phyloP scores from a whole-genome alignment of 2,888 invertebrate species.

The Gymnocheta viridis region DNA sequence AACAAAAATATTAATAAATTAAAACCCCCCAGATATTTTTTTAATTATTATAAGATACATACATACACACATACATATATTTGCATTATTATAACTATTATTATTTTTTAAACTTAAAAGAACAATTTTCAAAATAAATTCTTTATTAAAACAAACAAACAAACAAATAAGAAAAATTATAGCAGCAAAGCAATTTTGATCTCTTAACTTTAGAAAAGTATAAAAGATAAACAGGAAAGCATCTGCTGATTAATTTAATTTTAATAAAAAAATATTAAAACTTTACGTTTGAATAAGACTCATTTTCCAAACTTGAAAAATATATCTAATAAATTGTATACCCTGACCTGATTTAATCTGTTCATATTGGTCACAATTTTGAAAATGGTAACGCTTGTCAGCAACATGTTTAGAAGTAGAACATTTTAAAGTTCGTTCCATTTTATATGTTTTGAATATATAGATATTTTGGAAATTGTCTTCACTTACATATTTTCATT shows the following conservation, averaged over 20 bases:
- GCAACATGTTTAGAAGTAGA: conserved; percentile 18
- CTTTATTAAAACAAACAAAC: conserved; percentile 41
- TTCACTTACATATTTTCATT: too few relatives aligned
- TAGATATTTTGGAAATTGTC: too few relatives aligned
- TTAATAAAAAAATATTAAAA: conserved; percentile 2
- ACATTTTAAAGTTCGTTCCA: not conserved
- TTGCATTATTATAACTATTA: conserved; percentile 58
- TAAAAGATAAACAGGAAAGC: not conserved
- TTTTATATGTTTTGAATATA: too few relatives aligned
- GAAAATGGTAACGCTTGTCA: not conserved
- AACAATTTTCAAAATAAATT: conserved; percentile 60
- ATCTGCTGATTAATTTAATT: not conserved
- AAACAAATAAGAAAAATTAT: conserved; percentile 13
- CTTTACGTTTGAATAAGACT: not conserved
- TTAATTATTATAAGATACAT: conserved; percentile 62
- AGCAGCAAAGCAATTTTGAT: conserved; percentile 46
- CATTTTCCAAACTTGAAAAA: not conserved
- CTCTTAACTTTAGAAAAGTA: conserved; percentile 44
- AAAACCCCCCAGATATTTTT: conserved; percentile 61
- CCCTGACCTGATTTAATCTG: conserved; percentile 1
- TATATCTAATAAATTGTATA: not conserved
- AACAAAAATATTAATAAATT: conserved; percentile 34
- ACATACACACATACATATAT: conserved; percentile 8
- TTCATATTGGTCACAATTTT: not conserved
- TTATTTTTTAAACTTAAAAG: conserved; percentile 46